Evolutionary conservation across 1,140 invertebrate species (phyloP), one percentile per base, ranked within the genome.

Genomic region (Aphelenchoides avenae): DNA sequence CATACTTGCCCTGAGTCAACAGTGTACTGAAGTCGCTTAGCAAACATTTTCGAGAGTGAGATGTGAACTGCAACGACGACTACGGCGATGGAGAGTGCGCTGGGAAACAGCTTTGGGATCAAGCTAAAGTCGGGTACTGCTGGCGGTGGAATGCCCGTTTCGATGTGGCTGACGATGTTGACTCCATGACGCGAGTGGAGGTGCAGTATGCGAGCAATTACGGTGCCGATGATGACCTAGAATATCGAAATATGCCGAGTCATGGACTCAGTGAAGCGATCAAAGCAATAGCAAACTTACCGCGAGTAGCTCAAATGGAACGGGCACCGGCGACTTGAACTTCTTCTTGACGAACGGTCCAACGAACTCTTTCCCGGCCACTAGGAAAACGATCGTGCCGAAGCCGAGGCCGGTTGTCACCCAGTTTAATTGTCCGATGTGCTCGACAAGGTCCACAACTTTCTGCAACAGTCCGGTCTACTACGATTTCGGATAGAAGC

Each of bases 11-110:
- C 79, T 34, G 79, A 66, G 60, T 81, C 78, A 1, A 81, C 66
- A 58, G 78, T 69, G 55, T 81, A 81, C 44, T 77, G 73, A 49
- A 78, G 71, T 43, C 76, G 77, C 58, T 80, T 80, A 20, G 78
- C 80, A 53, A 79, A 79, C 47, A 81, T 77, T 68, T 81, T 80
- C 5, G 79, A 78, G 67, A 81, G 71, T 13, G 80, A 80, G 53
- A 81, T 78, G 39, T 80, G 78, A 48, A 81, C 79, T 5, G 80
- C 79, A 5, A 81, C 64, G 49, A 79, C 73, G 29, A 84, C 75
- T 27, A 84, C 76, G 15, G 80, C 75, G 20, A 84, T 78, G 24
- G 77, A 77, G 44, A 83, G 68, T 11, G 76, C 75, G 55, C 80
- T 68, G 1, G 50, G 40, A 41, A 79, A 18, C 6, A 81, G 41